Base-by-base conservation (phyloP, 1,140 invertebrate species). In the Drosophila pseudoananassae region DNA sequence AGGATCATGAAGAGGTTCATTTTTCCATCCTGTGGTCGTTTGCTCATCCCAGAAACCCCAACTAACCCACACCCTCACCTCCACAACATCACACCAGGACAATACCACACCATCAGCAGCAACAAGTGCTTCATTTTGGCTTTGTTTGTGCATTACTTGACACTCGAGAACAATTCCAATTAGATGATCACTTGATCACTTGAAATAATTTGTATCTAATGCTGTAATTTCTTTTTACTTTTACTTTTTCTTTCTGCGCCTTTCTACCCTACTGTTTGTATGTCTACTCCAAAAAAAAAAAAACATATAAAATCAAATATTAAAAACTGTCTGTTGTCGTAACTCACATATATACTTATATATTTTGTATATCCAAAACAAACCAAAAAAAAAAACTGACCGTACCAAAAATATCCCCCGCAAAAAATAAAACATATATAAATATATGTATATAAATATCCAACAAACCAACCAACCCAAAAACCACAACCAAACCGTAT, bases 191-290 rank as follows among this genome's bases (percentile, higher is more conserved):
- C 55, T 80, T 55, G 57, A 53, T 50, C 47, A 87, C 60, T 38
- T 70, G 54, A 75, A 88, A 78, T 75, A 75, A 82, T 78, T 78
- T 83, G 84, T 88, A 84, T 84, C 83, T 88, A 88, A 88, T 88
- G 84, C 83, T 74, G 84, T 89, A 89, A 89, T 84, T 84, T 87
- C 83, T 89, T 87, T 84, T 89, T 79, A 82, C 75, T 85, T 87
- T 87, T 89, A 78, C 76, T 77, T 80, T 83, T 85, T 77, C 83
- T 87, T 88, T 83, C 84, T 76, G 64, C 83, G 80, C 79, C 69
- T 82, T 78, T 72, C 69, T 31, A 57, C 51, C 65, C 77, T 17
- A 15, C 14, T 61, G 47, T 58, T 78, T 87, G 75, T 85, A 77
- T 85, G 72, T 84, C 81, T 84, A 80, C 81, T 69, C 76, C 76